phyloP scores from a whole-genome alignment of 2,888 invertebrate species.

The Drosophila barbarae region DNA sequence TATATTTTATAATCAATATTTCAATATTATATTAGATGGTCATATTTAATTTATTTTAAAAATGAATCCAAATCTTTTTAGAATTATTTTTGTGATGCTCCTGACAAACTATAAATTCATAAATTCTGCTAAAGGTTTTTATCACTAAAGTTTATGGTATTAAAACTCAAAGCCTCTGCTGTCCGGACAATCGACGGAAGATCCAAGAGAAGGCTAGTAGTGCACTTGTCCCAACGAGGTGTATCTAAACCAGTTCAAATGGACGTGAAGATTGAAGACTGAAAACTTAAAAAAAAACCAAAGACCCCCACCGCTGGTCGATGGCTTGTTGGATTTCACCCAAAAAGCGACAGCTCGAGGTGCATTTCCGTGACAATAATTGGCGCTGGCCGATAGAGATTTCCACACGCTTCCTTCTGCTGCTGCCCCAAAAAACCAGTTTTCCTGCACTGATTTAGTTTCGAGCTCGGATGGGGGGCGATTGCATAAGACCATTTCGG shows the following conservation, averaged over 20 bases:
- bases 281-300: no score
- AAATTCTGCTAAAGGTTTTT: background rate
- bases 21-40: no score
- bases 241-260: conserved; percentile 64
- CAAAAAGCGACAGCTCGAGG: conserved; percentile 49
- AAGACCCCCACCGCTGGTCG: conserved; percentile 21
- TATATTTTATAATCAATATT: no score
- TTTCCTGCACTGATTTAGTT: conserved; percentile 65
- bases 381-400: conserved; percentile 27
- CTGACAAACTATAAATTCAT: background rate
- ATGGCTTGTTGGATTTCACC: conserved; percentile 26
- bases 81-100: background rate
- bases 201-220: conserved; percentile 51
- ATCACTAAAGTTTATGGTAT: background rate
- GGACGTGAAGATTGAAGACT: background rate
- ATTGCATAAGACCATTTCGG: conserved; percentile 48
- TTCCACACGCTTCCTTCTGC: conserved; percentile 27
- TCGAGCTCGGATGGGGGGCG: conserved; percentile 35
- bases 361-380: conserved; percentile 64
- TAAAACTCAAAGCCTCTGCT: background rate
- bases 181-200: conserved; percentile 4
- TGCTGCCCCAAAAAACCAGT: conserved; percentile 17
- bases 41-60: no score
- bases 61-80: background rate
- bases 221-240: conserved; percentile 36